A percentile compares a stretch with the other conserved stretches of the same genome.
Conservation (phyloP, 2,113 vertebrate genomes). For the Vulpes lagopus region DNA sequence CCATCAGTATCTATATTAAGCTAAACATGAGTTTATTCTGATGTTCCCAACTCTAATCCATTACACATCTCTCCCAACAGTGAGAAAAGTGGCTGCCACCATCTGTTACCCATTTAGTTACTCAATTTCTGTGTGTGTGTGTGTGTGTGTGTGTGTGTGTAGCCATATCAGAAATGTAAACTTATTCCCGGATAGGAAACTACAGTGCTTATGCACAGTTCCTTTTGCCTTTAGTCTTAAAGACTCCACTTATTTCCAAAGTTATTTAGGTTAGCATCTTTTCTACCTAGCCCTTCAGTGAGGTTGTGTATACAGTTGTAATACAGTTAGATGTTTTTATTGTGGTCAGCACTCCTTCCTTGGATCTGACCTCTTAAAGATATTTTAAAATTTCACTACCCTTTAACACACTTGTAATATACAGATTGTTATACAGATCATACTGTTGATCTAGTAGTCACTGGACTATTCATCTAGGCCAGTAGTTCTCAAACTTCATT, state of each 20-base stretch:
- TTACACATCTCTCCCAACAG: neutral
- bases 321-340: neutral
- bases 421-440: neutral
- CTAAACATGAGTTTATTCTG: slow-evolving; percentile 8
- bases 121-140: neutral
- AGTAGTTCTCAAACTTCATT: neutral
- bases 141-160: neutral
- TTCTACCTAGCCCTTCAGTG: neutral
- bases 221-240: neutral
- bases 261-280: slow-evolving; percentile 20
- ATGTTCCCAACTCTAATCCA: neutral
- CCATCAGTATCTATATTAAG: neutral
- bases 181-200: neutral
- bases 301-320: neutral
- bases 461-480: neutral
- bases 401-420: neutral
- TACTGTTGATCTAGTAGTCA: neutral
- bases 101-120: neutral
- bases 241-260: neutral
- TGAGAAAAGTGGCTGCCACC: neutral
- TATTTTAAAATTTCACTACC: neutral
- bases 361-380: neutral
- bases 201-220: neutral
- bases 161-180: slow-evolving; percentile 7
- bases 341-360: neutral